Evolutionary conservation across 2,888 invertebrate genomes (phyloP), one percentile per base, ranked within the genome.

Genomic region (Drosophila picticornis): DNA sequence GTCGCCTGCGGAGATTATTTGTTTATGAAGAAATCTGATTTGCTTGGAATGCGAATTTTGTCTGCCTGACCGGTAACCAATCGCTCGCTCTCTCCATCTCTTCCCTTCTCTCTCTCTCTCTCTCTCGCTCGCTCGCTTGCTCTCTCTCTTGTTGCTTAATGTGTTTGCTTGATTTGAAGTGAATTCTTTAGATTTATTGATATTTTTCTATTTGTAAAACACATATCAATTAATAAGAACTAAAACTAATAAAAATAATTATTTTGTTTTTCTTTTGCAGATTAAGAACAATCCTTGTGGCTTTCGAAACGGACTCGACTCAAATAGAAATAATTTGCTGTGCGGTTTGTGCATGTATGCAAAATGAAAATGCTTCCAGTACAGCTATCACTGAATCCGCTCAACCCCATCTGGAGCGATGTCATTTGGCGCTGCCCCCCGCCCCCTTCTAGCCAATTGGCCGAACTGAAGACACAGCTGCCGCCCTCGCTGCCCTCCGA

Each of bases 371-470:
- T 95, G 93, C 94, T 95, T 93, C 95, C 95, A 93, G 94, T 95
- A 92, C 95, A 95, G 94, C 92, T 96, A 94, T 95, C 96, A 91
- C 95, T 96, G 85, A 95, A 96, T 94, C 96, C 97, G 93, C 95
- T 96, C 74, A 87, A 87, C 82, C 94, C 97, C 87, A 96, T 97
- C 93, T 96, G 96, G 94, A 95, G 96, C 87, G 98, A 98, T 92
- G 94, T 98, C 67, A 94, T 98, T 64, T 98, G 98, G 98, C 95
- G 98, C 91, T 98, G 98, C 93, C 97, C 97, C 58, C 94, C 96
- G 74, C 96, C 96, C 71, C 96, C 96, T 92, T 96, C 96, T 72
- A 96, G 95, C 76, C 97, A 97, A 13, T 94, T 97, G 75, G 95
- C 96, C 72, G 98, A 98, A 91, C 96, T 97, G 90, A 98, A 97